Evolutionary conservation across 2,113 vertebrate species (phyloP), one percentile per base, ranked within the genome.

Genomic region (Trichechus manatus): DNA sequence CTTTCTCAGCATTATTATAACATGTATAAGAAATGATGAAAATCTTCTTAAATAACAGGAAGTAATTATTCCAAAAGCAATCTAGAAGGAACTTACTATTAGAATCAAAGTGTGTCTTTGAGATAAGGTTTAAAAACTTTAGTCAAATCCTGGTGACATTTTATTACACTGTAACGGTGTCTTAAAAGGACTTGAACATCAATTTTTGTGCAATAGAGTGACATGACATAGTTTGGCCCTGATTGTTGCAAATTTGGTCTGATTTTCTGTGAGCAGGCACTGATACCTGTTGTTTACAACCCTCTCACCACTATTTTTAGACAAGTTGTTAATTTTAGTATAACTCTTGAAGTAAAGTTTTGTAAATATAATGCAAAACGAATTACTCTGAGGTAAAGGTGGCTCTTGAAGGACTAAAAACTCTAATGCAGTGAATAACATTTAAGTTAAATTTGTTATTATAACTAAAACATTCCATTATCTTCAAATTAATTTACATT

Each of bases 51-150:
- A 87, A 78, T 1, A 1, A 59, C 9, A 59, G 63, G 20, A 89
- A 66, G 22, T 68, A 93, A 33, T 92, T 89, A 61, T 89, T 78
- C 6, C 50, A 17, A 96, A 75, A 89, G 8, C 39, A 81, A 61
- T 27, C 9, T 72, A 95, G 25, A 72, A 56, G 33, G 27, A 5
- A 7, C 33, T 80, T 89, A 6, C 13, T 42, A 1, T 47, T 70
- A 74, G 44, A 78, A 31, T 75, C 19, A 85, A 94, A 96, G 68
- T 13, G 11, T 78, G 47, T 13, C 29, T 78, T 92, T 90, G 44
- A 68, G 59, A 86, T 82, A 68, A 87, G 81, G 36, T 89, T 83
- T 93, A 77, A 84, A 83, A 77, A 47, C 25, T 11, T 68, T 7
- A 75, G 82, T 66, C n/a, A 81, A 50, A 68, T 44, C 7, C 9